Evolutionary conservation across 2,888 invertebrate species (phyloP).

Genomic region (Coenonympha arcania): DNA sequence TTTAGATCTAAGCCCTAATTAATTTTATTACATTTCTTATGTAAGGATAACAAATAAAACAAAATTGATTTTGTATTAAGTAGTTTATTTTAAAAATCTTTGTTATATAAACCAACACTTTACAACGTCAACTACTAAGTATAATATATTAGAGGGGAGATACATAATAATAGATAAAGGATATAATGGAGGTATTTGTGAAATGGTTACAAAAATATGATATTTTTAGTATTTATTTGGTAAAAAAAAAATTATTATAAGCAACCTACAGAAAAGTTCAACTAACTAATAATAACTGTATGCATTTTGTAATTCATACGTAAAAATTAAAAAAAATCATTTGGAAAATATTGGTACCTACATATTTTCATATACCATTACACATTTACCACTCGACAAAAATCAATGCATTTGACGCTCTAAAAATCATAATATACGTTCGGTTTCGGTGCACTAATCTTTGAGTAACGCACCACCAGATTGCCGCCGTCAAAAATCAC

Average conservation of each 20-base stretch:
- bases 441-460: slow-evolving; percentile 44
- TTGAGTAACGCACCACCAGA: slow-evolving; percentile 49
- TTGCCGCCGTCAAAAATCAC: too few species aligned
- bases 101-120: slow-evolving; percentile 72
- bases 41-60: slow-evolving; percentile 41
- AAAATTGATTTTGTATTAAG: slow-evolving; percentile 56
- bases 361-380: slow-evolving; percentile 38
- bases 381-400: background rate
- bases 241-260: too few species aligned
- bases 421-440: background rate
- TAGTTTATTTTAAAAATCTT: slow-evolving; percentile 73
- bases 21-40: background rate
- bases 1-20: too few species aligned
- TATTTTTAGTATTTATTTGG: too few species aligned
- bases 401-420: background rate
- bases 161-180: slow-evolving; percentile 27
- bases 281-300: too few species aligned
- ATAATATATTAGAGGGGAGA: slow-evolving; percentile 40
- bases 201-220: slow-evolving; percentile 18
- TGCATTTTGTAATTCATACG: too few species aligned
- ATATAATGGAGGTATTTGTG: slow-evolving; percentile 15
- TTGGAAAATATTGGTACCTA: slow-evolving; percentile 9
- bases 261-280: too few species aligned
- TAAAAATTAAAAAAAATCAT: too few species aligned
- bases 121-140: slow-evolving; percentile 64